Evolutionary conservation across 2,888 invertebrate genomes (phyloP).

Genomic region (Sphecodes monilicornis): DNA sequence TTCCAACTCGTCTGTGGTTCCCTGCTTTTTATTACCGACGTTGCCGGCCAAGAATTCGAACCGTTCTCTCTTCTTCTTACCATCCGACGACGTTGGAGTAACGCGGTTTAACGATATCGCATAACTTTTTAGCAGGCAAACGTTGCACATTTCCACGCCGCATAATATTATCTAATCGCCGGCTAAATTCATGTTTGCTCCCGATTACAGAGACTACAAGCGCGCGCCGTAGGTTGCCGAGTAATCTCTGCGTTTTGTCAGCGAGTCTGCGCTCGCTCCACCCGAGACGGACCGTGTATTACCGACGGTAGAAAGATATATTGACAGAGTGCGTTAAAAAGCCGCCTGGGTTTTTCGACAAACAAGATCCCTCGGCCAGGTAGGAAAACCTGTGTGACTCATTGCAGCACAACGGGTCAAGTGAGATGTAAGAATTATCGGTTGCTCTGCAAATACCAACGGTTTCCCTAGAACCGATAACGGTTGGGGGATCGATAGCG

Average conservation of each 20-base stretch:
- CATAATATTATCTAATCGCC: conserved; percentile 51
- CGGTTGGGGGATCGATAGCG: conserved; percentile 61
- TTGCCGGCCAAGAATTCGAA: neutral
- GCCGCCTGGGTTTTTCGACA: conserved; percentile 60
- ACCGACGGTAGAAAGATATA: conserved; percentile 29
- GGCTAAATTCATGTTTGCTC: conserved; percentile 50
- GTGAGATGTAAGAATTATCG: conserved; percentile 63
- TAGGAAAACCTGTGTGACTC: conserved; percentile 53
- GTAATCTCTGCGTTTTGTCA: conserved; percentile 40
- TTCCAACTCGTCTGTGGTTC: neutral
- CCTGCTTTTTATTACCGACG: neutral
- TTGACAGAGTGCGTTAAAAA: conserved; percentile 34
- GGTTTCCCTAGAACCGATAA: conserved; percentile 75
- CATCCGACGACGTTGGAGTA: neutral
- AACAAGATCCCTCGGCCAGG: conserved; percentile 42
- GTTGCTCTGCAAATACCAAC: conserved; percentile 73
- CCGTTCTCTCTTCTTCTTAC: neutral
- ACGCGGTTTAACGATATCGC: neutral
- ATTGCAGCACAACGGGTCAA: conserved; percentile 55
- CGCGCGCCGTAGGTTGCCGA: conserved; percentile 9
- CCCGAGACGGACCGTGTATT: neutral
- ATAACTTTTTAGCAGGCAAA: neutral
- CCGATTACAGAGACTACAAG: conserved; percentile 39
- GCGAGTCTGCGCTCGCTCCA: conserved; percentile 2
- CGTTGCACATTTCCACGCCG: conserved; percentile 24